Evolutionary conservation across 1,140 invertebrate species (phyloP).

Genomic region (Hydropsyche tenuis): DNA sequence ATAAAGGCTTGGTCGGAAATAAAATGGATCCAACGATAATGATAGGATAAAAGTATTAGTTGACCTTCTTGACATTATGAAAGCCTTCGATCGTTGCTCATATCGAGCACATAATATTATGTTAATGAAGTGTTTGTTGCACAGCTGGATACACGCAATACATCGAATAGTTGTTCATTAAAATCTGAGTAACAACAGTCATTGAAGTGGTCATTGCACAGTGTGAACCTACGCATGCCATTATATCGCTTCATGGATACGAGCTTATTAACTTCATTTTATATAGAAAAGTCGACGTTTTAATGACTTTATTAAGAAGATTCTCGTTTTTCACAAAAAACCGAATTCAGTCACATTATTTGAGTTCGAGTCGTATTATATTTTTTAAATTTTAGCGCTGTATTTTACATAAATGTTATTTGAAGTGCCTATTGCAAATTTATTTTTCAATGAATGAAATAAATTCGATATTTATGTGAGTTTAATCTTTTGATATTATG

Average conservation of each 20-base stretch:
- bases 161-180: background rate
- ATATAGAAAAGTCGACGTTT: background rate
- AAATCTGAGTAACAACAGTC: background rate
- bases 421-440: no score
- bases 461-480: no score
- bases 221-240: background rate
- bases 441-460: no score
- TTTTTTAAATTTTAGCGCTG: no score
- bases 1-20: background rate
- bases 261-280: background rate
- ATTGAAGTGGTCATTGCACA: slow-evolving; percentile 1
- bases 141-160: slow-evolving; percentile 4
- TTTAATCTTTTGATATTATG: no score
- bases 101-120: slow-evolving; percentile 8
- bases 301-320: slow-evolving; percentile 3
- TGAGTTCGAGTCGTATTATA: no score
- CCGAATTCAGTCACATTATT: no score
- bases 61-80: slow-evolving; percentile 17
- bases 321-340: no score
- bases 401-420: no score
- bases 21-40: background rate
- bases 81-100: slow-evolving; percentile 3
- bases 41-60: slow-evolving; percentile 4
- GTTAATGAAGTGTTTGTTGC: background rate
- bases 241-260: background rate